phyloP scores from a whole-genome alignment of 1,140 invertebrate species.

The Prorops nasuta region DNA sequence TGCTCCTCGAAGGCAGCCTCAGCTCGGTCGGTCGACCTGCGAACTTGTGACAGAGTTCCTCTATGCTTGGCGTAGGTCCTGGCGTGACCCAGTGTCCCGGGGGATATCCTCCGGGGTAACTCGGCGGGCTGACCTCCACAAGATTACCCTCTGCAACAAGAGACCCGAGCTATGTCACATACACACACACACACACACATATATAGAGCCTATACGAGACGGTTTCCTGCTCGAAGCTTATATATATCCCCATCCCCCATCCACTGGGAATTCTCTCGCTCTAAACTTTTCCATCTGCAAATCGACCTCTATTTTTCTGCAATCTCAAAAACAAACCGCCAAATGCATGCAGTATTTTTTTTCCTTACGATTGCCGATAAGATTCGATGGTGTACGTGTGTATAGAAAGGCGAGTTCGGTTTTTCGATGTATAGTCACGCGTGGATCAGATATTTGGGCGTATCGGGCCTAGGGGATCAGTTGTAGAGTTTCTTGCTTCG shows the following conservation, averaged over 20 bases:
- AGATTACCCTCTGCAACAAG: conserved; percentile 44
- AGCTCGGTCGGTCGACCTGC: conserved; percentile 47
- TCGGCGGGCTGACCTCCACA: conserved; percentile 51
- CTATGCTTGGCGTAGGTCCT: conserved; percentile 52
- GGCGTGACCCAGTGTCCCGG: conserved; percentile 50
- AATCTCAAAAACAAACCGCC: no score
- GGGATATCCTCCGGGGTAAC: conserved; percentile 48
- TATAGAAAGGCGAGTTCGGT: no score
- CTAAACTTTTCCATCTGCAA: no score
- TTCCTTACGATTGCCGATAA: no score
- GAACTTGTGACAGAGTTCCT: conserved; percentile 53
- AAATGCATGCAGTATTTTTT: no score
- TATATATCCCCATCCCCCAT: no score
- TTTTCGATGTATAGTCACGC: not conserved
- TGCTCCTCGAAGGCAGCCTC: conserved; percentile 50
- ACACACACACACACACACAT: no score
- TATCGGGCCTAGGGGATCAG: not conserved
- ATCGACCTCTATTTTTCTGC: no score
- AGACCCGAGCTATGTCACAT: not conserved
- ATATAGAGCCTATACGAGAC: no score
- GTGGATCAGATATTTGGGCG: not conserved
- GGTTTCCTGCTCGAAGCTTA: no score
- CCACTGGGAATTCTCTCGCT: no score
- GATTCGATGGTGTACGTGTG: no score
- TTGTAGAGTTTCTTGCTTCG: not conserved